phyloP scores from a whole-genome alignment of 1,140 invertebrate species.

The Chrysoperla carnea region DNA sequence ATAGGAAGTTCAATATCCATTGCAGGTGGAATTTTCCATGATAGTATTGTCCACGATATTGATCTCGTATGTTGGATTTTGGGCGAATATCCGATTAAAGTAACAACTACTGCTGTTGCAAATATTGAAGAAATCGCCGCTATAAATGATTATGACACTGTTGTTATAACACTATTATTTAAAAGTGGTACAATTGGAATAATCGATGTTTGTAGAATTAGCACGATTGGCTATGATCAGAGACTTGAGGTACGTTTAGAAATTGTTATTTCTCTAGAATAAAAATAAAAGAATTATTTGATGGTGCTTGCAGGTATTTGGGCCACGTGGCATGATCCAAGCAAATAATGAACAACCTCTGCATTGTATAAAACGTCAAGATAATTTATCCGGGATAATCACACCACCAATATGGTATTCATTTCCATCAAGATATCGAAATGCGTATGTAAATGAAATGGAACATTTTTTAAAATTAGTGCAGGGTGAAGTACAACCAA shows the following conservation, averaged over 20 bases:
- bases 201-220: constrained; percentile 43
- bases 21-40: constrained; percentile 50
- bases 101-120: constrained; percentile 31
- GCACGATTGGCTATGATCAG: constrained; percentile 50
- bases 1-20: neutral
- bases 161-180: constrained; percentile 38
- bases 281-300: too few species aligned
- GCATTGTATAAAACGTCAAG: constrained; percentile 23
- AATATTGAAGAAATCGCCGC: constrained; percentile 37
- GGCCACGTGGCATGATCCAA: constrained; percentile 22
- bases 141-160: constrained; percentile 45
- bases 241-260: constrained; percentile 33
- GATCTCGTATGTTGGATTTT: constrained; percentile 40
- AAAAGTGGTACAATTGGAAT: constrained; percentile 40
- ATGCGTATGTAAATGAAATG: constrained; percentile 38
- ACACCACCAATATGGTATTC: constrained; percentile 37
- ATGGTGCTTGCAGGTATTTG: neutral
- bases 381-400: constrained; percentile 21
- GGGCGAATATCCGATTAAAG: constrained; percentile 36
- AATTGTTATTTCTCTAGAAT: too few species aligned
- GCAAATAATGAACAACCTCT: constrained; percentile 35
- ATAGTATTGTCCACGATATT: constrained; percentile 55
- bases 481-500: constrained; percentile 22
- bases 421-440: constrained; percentile 39
- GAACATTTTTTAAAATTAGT: constrained; percentile 46